A percentile compares a stretch with the other conserved stretches of the same genome.
Conservation (phyloP, 2,888 invertebrate species). For the Phaedon cochleariae region DNA sequence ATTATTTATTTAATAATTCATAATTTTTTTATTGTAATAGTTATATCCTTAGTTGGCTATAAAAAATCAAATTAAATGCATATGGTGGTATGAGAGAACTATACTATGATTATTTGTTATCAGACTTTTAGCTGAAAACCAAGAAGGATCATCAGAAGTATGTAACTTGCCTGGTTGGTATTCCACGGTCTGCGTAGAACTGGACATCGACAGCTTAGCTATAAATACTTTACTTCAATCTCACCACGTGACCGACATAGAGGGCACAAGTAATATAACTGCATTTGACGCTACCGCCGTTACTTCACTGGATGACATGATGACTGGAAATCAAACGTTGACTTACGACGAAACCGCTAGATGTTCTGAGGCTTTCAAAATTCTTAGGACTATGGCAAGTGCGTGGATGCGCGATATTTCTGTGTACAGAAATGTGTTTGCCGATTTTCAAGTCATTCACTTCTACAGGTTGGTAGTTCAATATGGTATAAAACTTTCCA, state of each 20-base stretch:
- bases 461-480: conserved; percentile 77
- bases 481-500: too few species aligned
- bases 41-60: too few species aligned
- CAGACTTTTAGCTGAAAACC: conserved; percentile 77
- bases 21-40: too few species aligned
- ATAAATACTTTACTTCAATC: conserved; percentile 92
- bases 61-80: too few species aligned
- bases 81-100: background rate
- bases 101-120: conserved; percentile 12
- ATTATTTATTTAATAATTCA: too few species aligned
- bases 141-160: conserved; percentile 73
- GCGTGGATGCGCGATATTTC: conserved; percentile 94
- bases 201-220: conserved; percentile 90
- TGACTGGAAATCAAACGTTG: conserved; percentile 68
- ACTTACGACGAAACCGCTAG: conserved; percentile 91
- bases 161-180: conserved; percentile 81
- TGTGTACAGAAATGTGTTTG: conserved; percentile 86
- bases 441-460: conserved; percentile 95
- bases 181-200: conserved; percentile 84
- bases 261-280: conserved; percentile 85
- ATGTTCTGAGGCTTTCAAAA: conserved; percentile 88
- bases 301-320: conserved; percentile 67
- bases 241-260: conserved; percentile 85
- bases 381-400: conserved; percentile 88
- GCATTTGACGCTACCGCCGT: conserved; percentile 75